Conservation (phyloP, 2,797 vertebrate genomes). For the Paramormyrops hopkinsi region DNA sequence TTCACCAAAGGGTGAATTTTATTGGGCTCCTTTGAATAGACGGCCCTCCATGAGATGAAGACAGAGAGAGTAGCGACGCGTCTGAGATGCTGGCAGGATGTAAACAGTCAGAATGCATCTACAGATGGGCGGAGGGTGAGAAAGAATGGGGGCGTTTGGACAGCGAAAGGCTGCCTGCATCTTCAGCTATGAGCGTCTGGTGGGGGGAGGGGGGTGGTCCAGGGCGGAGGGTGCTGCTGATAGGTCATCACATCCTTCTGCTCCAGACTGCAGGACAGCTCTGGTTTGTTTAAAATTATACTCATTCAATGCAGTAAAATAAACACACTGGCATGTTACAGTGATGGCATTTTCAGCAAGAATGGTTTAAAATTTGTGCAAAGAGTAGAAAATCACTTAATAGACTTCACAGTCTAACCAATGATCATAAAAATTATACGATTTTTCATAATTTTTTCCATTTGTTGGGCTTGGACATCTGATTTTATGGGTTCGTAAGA, state of each 20-base stretch:
- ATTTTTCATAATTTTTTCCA: background rate
- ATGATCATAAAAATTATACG: background rate
- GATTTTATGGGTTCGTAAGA: background rate
- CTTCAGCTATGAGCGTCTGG: background rate
- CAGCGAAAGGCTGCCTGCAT: background rate
- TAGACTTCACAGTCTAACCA: background rate
- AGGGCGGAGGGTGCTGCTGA: background rate
- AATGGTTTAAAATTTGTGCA: background rate
- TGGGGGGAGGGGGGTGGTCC: background rate
- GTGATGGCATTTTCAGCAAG: background rate
- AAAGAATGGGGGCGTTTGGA: background rate
- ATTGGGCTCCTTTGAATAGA: background rate
- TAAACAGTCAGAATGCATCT: background rate
- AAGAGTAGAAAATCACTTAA: background rate
- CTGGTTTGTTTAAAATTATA: background rate
- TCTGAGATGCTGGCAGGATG: background rate
- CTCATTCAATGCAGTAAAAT: background rate
- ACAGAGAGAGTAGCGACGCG: background rate
- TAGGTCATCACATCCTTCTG: background rate
- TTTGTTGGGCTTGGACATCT: background rate
- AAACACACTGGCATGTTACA: background rate
- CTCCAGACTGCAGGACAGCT: background rate
- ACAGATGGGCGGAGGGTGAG: background rate
- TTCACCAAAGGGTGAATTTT: background rate
- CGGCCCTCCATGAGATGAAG: background rate